Base-by-base conservation (phyloP, 2,113 vertebrate genomes). In the Hemicordylus capensis region DNA sequence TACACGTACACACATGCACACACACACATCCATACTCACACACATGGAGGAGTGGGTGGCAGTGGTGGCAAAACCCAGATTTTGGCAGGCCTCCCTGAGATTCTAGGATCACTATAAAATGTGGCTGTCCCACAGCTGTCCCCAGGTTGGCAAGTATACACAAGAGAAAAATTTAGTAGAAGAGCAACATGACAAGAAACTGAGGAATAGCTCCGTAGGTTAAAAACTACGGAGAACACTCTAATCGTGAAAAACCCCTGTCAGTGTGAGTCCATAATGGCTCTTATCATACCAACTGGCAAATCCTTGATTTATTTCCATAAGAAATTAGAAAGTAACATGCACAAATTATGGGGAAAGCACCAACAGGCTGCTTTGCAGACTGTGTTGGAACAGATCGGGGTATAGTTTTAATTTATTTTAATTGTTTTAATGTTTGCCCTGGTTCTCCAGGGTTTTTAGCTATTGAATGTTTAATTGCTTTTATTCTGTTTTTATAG, bases 301-400 rank as follows among this genome's bases (percentile, higher is more conserved):
- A 83, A 77, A 73, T 4, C 1, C 72, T 85, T 12, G 0, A 70
- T 69, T 76, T n/a, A 76, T 42, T 9, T 3, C 42, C 54, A 58
- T 37, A 34, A 67, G 37, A 87, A 73, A 3, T 34, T 83, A 1
- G 67, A 39, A 51, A 79, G 37, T 54, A 9, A 8, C 17, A 2
- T 78, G 72, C 42, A 72, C 11, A 81, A 69, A 73, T 76, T 75
- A 75, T 2, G 69, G 46, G 76, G 46, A 72, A 14, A 77, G 85
- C 3, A 67, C 51, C 54, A n/a, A 10, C 31, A 19, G 34, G 70
- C 14, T 88, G 1, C 42, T 87, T 1, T 37, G 72, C 51, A 84
- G 74, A 88, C 44, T 87, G 46, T 80, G 59, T 3, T 63, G 64
- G 69, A 79, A 42, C 42, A 87, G 58, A 56, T 42, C 77, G 83